These are phyloP conservation scores for Sebastes taczanowskii DNA, from an alignment of 2,797 vertebrate genomes.

Conservation along the genomic window DNA sequence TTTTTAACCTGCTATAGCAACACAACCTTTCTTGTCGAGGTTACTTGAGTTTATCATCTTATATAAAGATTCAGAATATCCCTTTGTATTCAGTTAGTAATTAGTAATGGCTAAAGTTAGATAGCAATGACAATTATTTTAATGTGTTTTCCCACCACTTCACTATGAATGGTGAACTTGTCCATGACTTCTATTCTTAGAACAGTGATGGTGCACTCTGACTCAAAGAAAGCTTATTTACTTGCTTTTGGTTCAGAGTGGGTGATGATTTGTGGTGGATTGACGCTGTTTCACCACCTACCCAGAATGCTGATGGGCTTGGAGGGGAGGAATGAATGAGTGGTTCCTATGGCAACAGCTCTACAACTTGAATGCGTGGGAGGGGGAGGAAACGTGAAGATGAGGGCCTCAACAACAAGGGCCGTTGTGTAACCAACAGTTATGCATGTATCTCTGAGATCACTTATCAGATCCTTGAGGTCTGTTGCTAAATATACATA, in stretches of 20 bases:
- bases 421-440: slow-evolving; percentile 62
- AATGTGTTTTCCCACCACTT: background rate
- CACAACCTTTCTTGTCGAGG: background rate
- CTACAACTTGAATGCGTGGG: slow-evolving; percentile 69
- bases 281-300: slow-evolving; percentile 47
- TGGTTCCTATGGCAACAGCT: slow-evolving; percentile 81
- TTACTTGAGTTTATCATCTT: background rate
- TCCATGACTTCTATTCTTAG: slow-evolving; percentile 10
- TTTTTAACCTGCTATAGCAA: background rate
- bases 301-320: slow-evolving; percentile 65
- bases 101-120: background rate
- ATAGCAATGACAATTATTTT: background rate
- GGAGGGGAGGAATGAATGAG: slow-evolving; percentile 70
- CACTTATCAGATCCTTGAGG: background rate
- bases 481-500: slow-evolving; percentile 5
- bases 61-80: background rate
- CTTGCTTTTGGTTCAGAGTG: slow-evolving; percentile 17
- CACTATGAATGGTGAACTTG: slow-evolving; percentile 5
- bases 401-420: slow-evolving; percentile 30
- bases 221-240: slow-evolving; percentile 19
- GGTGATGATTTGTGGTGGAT: slow-evolving; percentile 43
- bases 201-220: background rate
- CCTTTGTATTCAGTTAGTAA: background rate
- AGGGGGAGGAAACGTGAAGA: slow-evolving; percentile 45
- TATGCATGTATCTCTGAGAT: slow-evolving; percentile 30